Conservation (phyloP, 2,888 invertebrate species). For the Eubasilissa splendida region DNA sequence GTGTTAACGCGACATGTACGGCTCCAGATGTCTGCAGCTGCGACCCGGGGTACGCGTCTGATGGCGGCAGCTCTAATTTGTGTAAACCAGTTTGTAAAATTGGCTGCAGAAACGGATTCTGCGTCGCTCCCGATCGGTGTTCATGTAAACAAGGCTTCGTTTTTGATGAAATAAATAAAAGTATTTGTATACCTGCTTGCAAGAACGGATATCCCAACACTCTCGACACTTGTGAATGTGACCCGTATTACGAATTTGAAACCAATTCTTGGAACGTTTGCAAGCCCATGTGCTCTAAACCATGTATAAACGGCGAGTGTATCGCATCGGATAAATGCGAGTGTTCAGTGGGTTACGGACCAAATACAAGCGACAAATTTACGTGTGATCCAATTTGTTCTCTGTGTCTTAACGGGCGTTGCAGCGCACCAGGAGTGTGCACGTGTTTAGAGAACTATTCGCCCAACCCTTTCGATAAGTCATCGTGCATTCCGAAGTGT, state of each 20-base stretch:
- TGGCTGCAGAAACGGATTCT: conserved; percentile 41
- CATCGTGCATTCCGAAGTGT: conserved; percentile 62
- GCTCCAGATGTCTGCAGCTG: conserved; percentile 59
- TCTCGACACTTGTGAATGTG: conserved; percentile 35
- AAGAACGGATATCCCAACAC: conserved; percentile 17
- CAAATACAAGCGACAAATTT: conserved; percentile 13
- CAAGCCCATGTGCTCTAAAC: conserved; percentile 51
- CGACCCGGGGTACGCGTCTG: conserved; percentile 55
- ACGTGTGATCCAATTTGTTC: conserved; percentile 59
- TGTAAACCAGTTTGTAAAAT: conserved; percentile 53
- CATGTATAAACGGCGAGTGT: conserved; percentile 60
- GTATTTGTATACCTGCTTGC: conserved; percentile 19
- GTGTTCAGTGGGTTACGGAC: conserved; percentile 59
- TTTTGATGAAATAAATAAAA: conserved; percentile 28
- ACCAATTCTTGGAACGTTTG: conserved; percentile 26
- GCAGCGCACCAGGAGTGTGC: conserved; percentile 63
- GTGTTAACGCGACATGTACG: conserved; percentile 59
- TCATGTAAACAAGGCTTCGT: conserved; percentile 41
- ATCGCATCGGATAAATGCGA: conserved; percentile 59
- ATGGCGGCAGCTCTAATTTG: conserved; percentile 24
- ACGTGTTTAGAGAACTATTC: conserved; percentile 60
- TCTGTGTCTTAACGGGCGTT: conserved; percentile 62
- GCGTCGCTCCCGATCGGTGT: conserved; percentile 49
- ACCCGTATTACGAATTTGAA: conserved; percentile 26
- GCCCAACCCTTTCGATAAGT: conserved; percentile 32